Evolutionary conservation across 2,797 vertebrate species (phyloP), one percentile per base, ranked within the genome.

Genomic region (Chromobotia macracanthus): DNA sequence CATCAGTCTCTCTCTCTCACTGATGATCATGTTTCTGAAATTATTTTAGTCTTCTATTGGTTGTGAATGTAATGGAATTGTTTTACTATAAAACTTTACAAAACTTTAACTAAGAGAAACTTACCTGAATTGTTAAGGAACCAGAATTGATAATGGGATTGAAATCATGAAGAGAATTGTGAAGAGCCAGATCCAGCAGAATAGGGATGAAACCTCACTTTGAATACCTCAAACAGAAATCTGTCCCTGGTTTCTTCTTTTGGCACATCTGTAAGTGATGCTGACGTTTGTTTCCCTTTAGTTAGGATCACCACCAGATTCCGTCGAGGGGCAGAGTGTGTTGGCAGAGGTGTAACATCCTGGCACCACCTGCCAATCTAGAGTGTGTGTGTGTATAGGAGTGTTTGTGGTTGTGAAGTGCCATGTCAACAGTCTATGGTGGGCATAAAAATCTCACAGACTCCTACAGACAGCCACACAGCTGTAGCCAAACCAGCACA

Each of bases 101-200:
- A n/a, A n/a, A n/a, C n/a, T n/a, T n/a, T n/a, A n/a, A n/a, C n/a
- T n/a, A n/a, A n/a, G n/a, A n/a, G n/a, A n/a, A n/a, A n/a, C n/a
- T n/a, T n/a, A n/a, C n/a, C n/a, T n/a, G n/a, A n/a, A n/a, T n/a
- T n/a, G n/a, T n/a, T n/a, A n/a, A n/a, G n/a, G n/a, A n/a, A n/a
- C n/a, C n/a, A n/a, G 88, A 83, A 89, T 89, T 90, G 88, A 86
- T 82, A 83, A 19, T 7, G 15, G 60, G 35, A 18, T n/a, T 60
- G n/a, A 23, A 35, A 48, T 7, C 13, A 3, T 11, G 13, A 48
- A 48, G 10, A 48, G 46, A 41, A 41, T 41, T 41, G 38, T n/a
- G n/a, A n/a, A n/a, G n/a, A n/a, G 38, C 10, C 38, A 41, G n/a
- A n/a, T n/a, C n/a, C n/a, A n/a, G n/a, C 10, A 41, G 38, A 6